Conservation (phyloP, 1,140 invertebrate species). For the Agrilus planipennis region DNA sequence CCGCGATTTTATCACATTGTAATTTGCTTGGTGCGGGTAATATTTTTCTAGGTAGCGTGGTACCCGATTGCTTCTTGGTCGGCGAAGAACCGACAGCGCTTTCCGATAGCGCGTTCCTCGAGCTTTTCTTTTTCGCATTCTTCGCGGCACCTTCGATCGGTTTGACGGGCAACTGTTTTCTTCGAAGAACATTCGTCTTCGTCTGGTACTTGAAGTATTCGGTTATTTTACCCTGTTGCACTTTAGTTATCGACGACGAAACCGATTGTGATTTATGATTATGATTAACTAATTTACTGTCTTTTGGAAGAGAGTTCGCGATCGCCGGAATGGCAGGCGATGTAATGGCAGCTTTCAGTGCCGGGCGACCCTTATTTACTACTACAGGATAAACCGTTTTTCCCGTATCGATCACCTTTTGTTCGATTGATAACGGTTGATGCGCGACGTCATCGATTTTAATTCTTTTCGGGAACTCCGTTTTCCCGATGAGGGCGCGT, state of each 20-base stretch:
- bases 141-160: no score
- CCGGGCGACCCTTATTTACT: no score
- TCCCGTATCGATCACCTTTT: no score
- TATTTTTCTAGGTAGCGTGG: conserved; percentile 29
- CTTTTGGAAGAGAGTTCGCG: no score
- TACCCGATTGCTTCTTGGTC: conserved; percentile 12
- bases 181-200: conserved; percentile 49
- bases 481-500: conserved; percentile 22
- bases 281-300: no score
- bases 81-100: no score
- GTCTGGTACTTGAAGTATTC: conserved; percentile 72
- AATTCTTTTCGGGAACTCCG: conserved; percentile 18
- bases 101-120: no score
- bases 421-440: no score
- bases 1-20: conserved; percentile 17
- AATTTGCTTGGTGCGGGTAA: conserved; percentile 31
- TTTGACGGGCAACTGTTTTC: conserved; percentile 7
- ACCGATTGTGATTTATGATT: no score
- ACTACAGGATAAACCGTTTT: conserved; percentile 3
- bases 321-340: no score
- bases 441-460: conserved; percentile 13
- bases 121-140: no score
- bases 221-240: conserved; percentile 56
- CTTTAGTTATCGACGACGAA: conserved; percentile 26
- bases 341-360: no score